Evolutionary conservation across 2,113 vertebrate species (phyloP), one percentile per base, ranked within the genome.

Genomic region (Ranitomeya variabilis): DNA sequence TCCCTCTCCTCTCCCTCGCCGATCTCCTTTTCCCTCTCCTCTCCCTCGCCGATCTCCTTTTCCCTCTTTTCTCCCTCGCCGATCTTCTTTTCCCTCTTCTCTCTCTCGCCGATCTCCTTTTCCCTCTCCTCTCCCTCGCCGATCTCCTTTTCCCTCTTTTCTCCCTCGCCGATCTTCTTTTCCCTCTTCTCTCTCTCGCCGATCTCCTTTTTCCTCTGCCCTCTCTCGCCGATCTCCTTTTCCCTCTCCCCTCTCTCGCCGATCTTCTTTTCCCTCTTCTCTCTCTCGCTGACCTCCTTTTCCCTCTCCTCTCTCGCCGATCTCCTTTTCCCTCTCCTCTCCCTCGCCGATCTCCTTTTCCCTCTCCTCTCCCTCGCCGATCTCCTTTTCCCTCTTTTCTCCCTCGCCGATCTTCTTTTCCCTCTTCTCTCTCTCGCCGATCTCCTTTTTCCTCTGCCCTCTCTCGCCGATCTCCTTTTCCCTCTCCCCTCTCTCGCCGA

Each of bases 111-210:
- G 0, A 21, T 19, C 87, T 7, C 9, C n/a, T 26, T 10, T 69
- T 6, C 86, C 26, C 21, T n/a, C 19, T 52, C 57, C 80, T 77
- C 91, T 0, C 83, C 55, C 57, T 11, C 81, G 69, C 91, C 87
- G 91, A 5, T 26, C 19, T 45, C 52, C 26, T 6, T 7, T 84
- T 3, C 69, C 3, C 51, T 83, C 1, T 12, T 7, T n/a, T n/a
- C n/a, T n/a, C n/a, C n/a, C n/a, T n/a, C n/a, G n/a, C n/a, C n/a
- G n/a, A n/a, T n/a, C n/a, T n/a, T n/a, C 10, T 7, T 26, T 2
- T 37, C 16, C 37, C 7, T 12, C 15, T 18, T 9, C 10, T 8
- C 1, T 86, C 86, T 83, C 66, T 83, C 67, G 26, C 26, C 26
- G 26, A 31, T 51, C 19, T 78, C 1, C 8, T 21, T 80, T 11